Percentiles rank a stretch among this genome's conserved stretches.
These are phyloP conservation scores for Stictonetta naevosa DNA, from an alignment of 2,113 vertebrate genomes.

Conservation along the genomic window DNA sequence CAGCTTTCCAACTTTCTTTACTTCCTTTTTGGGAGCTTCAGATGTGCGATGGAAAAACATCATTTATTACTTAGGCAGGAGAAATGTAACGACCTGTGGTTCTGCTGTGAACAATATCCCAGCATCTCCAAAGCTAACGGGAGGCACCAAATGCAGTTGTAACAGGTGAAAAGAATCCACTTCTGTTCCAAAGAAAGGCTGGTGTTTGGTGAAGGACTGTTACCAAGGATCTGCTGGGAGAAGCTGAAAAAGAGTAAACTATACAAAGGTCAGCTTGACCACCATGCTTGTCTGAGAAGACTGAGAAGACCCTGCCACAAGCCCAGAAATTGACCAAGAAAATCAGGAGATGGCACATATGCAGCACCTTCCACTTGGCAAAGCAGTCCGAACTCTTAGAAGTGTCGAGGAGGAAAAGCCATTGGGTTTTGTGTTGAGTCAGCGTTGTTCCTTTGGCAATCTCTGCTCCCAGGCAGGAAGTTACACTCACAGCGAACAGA, in stretches of 20 bases:
- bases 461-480: slow-evolving; percentile 44
- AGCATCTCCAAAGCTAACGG: not conserved
- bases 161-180: not conserved
- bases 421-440: slow-evolving; percentile 9
- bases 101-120: not conserved
- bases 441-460: slow-evolving; percentile 47
- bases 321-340: not conserved
- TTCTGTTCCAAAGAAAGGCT: not conserved
- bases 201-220: not conserved
- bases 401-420: not conserved
- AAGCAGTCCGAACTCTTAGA: not conserved
- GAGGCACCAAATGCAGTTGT: not conserved
- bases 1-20: rapidly evolving
- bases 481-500: not conserved
- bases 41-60: not conserved
- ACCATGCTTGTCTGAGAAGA: not conserved
- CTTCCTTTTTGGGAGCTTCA: not conserved
- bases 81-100: not conserved
- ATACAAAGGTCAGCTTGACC: not conserved
- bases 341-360: not conserved
- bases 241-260: not conserved
- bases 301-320: not conserved
- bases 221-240: not conserved
- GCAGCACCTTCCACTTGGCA: not conserved
- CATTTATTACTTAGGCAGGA: not conserved